Conservation (phyloP, 1,140 invertebrate species). For the Portunus trituberculatus region DNA sequence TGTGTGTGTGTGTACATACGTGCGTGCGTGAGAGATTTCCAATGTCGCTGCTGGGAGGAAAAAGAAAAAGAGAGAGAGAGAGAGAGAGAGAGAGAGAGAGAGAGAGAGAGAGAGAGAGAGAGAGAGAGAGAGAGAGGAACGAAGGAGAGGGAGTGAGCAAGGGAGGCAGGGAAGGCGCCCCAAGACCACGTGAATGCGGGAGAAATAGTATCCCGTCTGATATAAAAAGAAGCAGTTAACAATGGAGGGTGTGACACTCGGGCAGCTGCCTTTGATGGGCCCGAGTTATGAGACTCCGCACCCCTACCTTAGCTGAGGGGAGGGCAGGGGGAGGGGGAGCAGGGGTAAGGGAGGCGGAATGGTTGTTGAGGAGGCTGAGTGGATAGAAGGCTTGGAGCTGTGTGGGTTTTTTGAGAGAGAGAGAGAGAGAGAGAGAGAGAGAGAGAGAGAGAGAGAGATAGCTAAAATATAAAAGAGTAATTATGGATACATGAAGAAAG, state of each 20-base stretch:
- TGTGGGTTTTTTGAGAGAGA: background rate
- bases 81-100: background rate
- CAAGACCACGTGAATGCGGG: slow-evolving; percentile 59
- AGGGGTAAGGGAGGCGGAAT: background rate
- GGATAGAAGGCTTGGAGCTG: background rate
- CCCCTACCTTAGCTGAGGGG: background rate
- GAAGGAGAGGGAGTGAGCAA: background rate
- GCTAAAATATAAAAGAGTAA: too few relatives aligned
- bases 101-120: background rate
- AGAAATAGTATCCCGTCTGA: slow-evolving; percentile 65
- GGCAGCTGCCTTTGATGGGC: slow-evolving; percentile 67
- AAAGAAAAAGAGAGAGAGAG: background rate
- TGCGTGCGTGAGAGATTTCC: too few relatives aligned
- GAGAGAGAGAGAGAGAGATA: background rate
- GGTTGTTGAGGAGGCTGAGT: background rate
- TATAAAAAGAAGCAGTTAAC: slow-evolving; percentile 63
- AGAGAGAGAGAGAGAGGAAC: background rate
- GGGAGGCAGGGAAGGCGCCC: background rate
- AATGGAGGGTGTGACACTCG: slow-evolving; percentile 66
- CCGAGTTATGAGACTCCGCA: slow-evolving; percentile 56
- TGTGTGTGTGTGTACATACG: background rate
- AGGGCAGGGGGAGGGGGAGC: background rate
- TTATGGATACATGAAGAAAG: too few relatives aligned
- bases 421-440: background rate
- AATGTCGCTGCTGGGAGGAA: too few relatives aligned